A percentile compares a stretch with the other conserved stretches of the same genome.
Evolutionary conservation across 2,113 vertebrate species (phyloP).

Genomic region (Microcebus ravelobensis): DNA sequence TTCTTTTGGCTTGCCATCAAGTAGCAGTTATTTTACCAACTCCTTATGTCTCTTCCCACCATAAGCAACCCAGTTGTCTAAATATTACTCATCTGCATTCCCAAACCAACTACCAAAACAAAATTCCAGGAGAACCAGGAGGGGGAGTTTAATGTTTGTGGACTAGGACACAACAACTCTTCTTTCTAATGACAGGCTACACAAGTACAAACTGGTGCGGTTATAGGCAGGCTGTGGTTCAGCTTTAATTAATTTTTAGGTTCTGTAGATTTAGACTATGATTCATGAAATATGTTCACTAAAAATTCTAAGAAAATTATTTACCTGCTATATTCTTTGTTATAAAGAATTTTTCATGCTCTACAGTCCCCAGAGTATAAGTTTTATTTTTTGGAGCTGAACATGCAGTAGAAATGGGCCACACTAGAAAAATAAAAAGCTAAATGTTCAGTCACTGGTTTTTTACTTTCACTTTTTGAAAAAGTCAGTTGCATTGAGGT

Average conservation of each 20-base stretch:
- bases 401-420: background rate
- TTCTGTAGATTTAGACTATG: background rate
- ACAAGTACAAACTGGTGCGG: background rate
- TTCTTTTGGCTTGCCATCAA: background rate
- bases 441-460: background rate
- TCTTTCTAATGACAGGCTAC: background rate
- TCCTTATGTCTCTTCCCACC: background rate
- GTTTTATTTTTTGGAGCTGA: background rate
- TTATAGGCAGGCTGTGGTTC: background rate
- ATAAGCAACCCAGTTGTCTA: background rate
- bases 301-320: background rate
- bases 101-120: background rate
- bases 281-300: background rate
- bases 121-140: background rate
- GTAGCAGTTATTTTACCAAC: background rate
- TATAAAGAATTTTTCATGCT: background rate
- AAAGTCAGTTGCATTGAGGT: background rate
- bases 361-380: background rate
- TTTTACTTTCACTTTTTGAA: background rate
- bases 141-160: background rate
- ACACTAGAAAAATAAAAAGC: background rate
- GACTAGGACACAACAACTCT: background rate
- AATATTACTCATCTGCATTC: constrained; percentile 17
- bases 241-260: background rate
- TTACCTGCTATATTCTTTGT: background rate